Evolutionary conservation across 2,888 invertebrate genomes (phyloP).

Genomic region (Andrena bucephala): DNA sequence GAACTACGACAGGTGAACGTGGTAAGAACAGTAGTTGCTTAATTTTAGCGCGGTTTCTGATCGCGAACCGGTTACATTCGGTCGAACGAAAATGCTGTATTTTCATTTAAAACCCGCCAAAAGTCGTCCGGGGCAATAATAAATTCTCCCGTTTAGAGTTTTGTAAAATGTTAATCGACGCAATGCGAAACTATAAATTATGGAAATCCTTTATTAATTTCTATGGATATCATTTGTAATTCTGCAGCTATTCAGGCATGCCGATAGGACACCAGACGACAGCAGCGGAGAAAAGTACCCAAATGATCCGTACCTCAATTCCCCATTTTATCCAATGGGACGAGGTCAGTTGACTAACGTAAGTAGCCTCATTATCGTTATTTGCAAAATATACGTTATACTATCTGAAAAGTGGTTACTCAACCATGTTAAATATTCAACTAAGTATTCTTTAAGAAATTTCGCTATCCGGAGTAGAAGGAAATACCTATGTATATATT

Average conservation of each 20-base stretch:
- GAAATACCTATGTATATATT: too few relatives aligned
- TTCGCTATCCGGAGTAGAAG: not conserved
- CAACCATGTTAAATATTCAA: not conserved
- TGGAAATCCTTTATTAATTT: not conserved
- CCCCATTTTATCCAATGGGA: conserved; percentile 88
- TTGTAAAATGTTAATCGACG: not conserved
- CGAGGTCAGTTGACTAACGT: conserved; percentile 89
- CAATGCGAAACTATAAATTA: not conserved
- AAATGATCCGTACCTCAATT: conserved; percentile 86
- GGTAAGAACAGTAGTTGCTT: conserved; percentile 64
- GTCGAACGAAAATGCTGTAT: not conserved
- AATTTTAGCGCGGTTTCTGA: not conserved
- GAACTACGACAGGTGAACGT: conserved; percentile 70
- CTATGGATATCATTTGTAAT: not conserved
- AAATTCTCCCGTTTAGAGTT: not conserved
- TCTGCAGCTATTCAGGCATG: conserved; percentile 89
- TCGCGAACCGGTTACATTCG: not conserved
- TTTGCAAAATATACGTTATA: not conserved
- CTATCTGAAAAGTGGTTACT: not conserved
- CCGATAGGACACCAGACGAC: conserved; percentile 89
- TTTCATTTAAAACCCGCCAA: not conserved
- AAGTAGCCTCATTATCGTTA: conserved; percentile 74
- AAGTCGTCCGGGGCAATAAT: not conserved
- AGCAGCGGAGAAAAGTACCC: conserved; percentile 86
- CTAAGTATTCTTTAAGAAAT: not conserved